phyloP scores from a whole-genome alignment of 1,140 invertebrate genomes.

The Drosophila bifasciata region DNA sequence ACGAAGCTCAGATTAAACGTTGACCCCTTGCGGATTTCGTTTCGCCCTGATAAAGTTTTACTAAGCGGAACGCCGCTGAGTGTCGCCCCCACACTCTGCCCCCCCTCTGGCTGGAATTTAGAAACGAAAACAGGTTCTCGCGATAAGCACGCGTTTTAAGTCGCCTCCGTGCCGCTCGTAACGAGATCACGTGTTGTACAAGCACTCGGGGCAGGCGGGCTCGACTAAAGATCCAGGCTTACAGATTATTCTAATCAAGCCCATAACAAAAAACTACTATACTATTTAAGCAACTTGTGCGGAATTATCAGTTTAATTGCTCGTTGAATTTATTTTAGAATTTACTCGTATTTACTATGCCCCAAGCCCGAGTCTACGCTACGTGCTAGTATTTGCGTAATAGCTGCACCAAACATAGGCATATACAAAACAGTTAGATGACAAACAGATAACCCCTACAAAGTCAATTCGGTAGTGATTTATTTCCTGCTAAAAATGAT shows the following conservation, averaged over 20 bases:
- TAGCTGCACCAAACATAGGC: not conserved
- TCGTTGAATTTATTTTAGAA: constrained; percentile 12
- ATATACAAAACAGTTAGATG: constrained; percentile 5
- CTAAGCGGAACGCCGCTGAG: constrained; percentile 18
- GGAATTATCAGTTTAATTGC: constrained; percentile 8
- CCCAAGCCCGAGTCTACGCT: not conserved
- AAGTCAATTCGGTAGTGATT: not conserved
- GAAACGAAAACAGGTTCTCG: constrained; percentile 55
- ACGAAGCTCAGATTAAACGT: constrained; percentile 29
- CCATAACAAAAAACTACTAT: constrained; percentile 13
- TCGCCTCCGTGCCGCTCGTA: constrained; percentile 42
- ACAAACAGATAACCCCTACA: constrained; percentile 26
- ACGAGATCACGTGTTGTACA: constrained; percentile 63
- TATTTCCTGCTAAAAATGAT: not conserved
- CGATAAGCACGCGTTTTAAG: constrained; percentile 61
- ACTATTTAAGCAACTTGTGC: not conserved
- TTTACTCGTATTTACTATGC: constrained; percentile 16
- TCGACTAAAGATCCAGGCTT: constrained; percentile 29
- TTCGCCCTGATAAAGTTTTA: constrained; percentile 55
- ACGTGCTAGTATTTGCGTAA: constrained; percentile 32
- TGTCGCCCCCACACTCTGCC: not conserved
- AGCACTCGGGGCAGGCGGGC: constrained; percentile 5
- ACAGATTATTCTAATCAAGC: constrained; percentile 14
- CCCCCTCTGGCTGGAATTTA: constrained; percentile 15
- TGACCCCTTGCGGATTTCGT: constrained; percentile 56